Percentiles rank a stretch among this genome's conserved stretches.
Evolutionary conservation across 2,888 invertebrate genomes (phyloP).

Genomic region (Drosophila mettleri): DNA sequence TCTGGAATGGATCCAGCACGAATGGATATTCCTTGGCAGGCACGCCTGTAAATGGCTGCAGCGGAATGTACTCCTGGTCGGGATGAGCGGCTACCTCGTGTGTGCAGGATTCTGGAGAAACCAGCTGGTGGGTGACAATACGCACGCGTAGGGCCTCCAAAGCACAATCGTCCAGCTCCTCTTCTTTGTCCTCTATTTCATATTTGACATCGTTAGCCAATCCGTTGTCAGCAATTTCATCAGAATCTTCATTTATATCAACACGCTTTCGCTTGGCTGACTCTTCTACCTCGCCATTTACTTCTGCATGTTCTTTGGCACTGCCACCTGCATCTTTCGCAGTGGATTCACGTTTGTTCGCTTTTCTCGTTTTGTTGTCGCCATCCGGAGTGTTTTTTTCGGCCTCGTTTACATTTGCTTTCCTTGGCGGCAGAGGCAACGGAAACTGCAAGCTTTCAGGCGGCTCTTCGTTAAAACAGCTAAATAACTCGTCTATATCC

Average conservation of each 20-base stretch:
- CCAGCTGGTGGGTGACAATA: constrained; percentile 94
- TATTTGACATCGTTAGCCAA: constrained; percentile 4
- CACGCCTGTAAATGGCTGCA: constrained; percentile 87
- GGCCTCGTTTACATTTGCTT: neutral
- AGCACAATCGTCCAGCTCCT: constrained; percentile 85
- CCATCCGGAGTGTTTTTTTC: constrained; percentile 7
- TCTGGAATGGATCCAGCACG: constrained; percentile 98
- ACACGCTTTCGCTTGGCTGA: constrained; percentile 42
- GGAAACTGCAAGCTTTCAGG: constrained; percentile 37
- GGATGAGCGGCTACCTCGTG: constrained; percentile 98
- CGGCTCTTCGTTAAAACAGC: constrained; percentile 83
- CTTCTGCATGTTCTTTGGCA: neutral
- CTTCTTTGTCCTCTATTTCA: constrained; percentile 22
- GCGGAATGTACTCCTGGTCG: constrained; percentile 90
- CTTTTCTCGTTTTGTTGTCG: constrained; percentile 27
- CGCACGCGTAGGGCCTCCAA: constrained; percentile 91
- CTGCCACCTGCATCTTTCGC: neutral
- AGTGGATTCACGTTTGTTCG: constrained; percentile 19
- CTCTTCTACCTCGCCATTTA: neutral
- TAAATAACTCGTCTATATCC: constrained; percentile 84
- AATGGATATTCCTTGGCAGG: constrained; percentile 98
- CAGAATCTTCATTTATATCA: neutral
- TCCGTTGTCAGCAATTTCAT: constrained; percentile 19
- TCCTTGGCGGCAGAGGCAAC: neutral
- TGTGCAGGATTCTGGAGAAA: constrained; percentile 96